Evolutionary conservation across 2,888 invertebrate genomes (phyloP), one percentile per base, ranked within the genome.

Genomic region (Noctua pronuba): DNA sequence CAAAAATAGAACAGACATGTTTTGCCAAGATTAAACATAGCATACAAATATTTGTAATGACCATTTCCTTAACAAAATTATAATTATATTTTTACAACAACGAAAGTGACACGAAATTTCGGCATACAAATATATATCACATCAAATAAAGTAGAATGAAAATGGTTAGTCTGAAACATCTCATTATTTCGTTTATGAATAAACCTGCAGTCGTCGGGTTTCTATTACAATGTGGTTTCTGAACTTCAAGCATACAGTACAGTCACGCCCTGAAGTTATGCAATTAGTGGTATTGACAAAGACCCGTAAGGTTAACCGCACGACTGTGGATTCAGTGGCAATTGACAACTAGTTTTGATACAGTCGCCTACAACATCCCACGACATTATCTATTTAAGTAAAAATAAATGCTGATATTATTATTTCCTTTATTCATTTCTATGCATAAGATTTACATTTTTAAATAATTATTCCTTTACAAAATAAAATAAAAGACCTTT

Each of bases 251-350:
- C 52, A 58, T 16, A 71, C 35, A 74, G 41, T 82, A 71, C 64
- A 75, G 72, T 81, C 38, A 85, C 64, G 76, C 68, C 64, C 55
- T 46, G 60, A 83, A 85, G 85, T 83, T 83, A 81, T 64, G 75
- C 68, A 83, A 83, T 83, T 83, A 83, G 60, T 75, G 82, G 65
- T 83, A 81, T 72, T 75, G 75, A 69, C 82, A 85, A 55, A 81
- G 64, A 75, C n/a, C 71, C 52, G 60, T 69, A 60, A 79, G 71
- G 85, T 69, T 85, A 72, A 80, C 62, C 71, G 21, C 73, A 38
- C 13, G 44, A 38, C 70, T 65, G 71, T 80, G 16, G 13, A 62
- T 64, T 60, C 10, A 52, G 35, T 0, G 44, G 38, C 41, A 55
- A 68, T 62, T 62, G 52, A 44, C 60, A 41, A 31, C 41, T 72